Evolutionary conservation across 1,140 invertebrate genomes (phyloP).

Genomic region (Mya arenaria): DNA sequence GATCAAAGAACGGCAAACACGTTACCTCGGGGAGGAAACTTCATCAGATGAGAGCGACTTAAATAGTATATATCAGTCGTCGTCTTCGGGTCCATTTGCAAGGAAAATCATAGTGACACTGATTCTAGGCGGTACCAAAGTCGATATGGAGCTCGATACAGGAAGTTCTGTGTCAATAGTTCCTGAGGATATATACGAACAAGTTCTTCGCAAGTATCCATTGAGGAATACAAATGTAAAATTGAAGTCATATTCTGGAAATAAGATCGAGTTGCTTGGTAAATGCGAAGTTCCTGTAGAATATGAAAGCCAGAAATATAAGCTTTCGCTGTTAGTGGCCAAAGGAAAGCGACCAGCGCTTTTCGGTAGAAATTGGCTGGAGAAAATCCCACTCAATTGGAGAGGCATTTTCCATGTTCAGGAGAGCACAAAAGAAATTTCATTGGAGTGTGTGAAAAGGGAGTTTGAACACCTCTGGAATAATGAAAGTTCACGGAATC

Average conservation of each 20-base stretch:
- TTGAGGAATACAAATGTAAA: too few relatives aligned
- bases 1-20: background rate
- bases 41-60: background rate
- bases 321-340: background rate
- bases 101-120: background rate
- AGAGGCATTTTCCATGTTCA: background rate
- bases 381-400: slow-evolving; percentile 38
- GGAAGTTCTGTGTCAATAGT: slow-evolving; percentile 2
- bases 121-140: background rate
- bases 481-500: background rate
- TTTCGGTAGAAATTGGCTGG: slow-evolving; percentile 52
- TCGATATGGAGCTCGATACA: slow-evolving; percentile 28
- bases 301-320: background rate
- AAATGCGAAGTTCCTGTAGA: background rate
- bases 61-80: background rate
- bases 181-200: too few relatives aligned
- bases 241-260: slow-evolving; percentile 22
- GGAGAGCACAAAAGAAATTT: background rate
- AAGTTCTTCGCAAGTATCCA: too few relatives aligned
- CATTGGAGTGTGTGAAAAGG: background rate
- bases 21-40: background rate
- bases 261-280: slow-evolving; percentile 7
- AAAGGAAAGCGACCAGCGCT: slow-evolving; percentile 19
- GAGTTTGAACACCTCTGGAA: background rate
- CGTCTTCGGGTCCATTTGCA: background rate